phyloP scores from a whole-genome alignment of 2,888 invertebrate species.

The Drosophila trichaetosa region DNA sequence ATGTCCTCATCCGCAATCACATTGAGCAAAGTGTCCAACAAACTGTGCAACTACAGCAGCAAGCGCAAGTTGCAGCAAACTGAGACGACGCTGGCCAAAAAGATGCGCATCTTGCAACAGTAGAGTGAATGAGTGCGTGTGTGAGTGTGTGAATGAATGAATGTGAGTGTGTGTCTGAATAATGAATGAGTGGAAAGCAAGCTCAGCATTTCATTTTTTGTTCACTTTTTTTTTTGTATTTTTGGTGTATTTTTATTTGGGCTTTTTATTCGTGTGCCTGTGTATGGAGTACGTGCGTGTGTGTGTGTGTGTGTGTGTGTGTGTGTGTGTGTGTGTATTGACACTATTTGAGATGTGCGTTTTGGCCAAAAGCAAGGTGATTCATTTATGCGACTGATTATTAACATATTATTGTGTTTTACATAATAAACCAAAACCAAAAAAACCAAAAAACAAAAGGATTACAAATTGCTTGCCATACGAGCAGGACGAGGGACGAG shows the following conservation, averaged over 20 bases:
- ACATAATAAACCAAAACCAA: slow-evolving; percentile 47
- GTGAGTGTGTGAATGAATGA: slow-evolving; percentile 1
- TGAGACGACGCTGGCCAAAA: slow-evolving; percentile 68
- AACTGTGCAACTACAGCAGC: slow-evolving; percentile 72
- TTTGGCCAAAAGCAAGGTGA: slow-evolving; percentile 72
- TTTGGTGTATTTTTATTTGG: not conserved
- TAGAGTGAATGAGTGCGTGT: slow-evolving; percentile 30
- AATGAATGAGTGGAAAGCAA: not conserved
- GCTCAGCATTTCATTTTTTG: not conserved
- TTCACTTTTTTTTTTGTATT: slow-evolving; percentile 3
- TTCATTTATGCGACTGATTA: slow-evolving; percentile 82
- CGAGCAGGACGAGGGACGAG: slow-evolving; percentile 8
- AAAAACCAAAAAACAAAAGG: not conserved
- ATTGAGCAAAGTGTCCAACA: slow-evolving; percentile 66
- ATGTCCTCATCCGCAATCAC: slow-evolving; percentile 73
- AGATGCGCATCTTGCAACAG: slow-evolving; percentile 69
- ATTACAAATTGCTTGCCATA: slow-evolving; percentile 44
- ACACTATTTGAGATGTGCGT: slow-evolving; percentile 23
- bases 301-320: not conserved
- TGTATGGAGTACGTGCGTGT: not conserved
- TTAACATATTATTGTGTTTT: slow-evolving; percentile 67
- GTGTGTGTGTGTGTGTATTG: slow-evolving; percentile 4
- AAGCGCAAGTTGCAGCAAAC: slow-evolving; percentile 67
- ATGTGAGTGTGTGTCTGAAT: not conserved
- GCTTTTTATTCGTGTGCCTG: not conserved